Percentiles rank a stretch among this genome's conserved stretches.
Evolutionary conservation across 2,113 vertebrate genomes (phyloP).

Genomic region (Alectura lathami): DNA sequence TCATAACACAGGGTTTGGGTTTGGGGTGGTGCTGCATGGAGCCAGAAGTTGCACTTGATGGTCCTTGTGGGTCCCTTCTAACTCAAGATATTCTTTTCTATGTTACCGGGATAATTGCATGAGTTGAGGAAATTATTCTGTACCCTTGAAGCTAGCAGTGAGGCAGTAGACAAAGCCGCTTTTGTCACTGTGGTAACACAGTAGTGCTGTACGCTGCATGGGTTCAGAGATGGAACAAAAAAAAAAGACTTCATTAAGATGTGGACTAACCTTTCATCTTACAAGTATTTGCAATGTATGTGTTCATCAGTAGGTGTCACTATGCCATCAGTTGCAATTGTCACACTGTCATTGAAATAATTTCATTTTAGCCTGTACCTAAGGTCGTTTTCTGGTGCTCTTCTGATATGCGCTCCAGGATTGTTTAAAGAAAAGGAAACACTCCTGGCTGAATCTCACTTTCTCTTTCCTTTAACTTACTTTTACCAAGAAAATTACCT

Average conservation of each 20-base stretch:
- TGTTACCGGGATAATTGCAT: too few species aligned
- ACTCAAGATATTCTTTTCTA: too few species aligned
- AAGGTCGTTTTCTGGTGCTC: not conserved
- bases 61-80: too few species aligned
- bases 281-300: not conserved
- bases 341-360: rapidly evolving
- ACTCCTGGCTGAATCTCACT: not conserved
- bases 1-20: too few species aligned
- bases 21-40: too few species aligned
- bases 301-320: slow-evolving; percentile 32
- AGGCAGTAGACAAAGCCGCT: not conserved
- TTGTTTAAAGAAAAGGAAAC: not conserved
- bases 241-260: rapidly evolving
- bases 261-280: not conserved
- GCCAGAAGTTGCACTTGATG: too few species aligned
- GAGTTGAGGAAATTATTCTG: not conserved
- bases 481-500: not conserved
- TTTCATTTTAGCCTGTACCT: not conserved
- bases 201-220: rapidly evolving
- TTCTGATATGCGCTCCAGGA: not conserved
- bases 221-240: not conserved
- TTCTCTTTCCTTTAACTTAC: not conserved
- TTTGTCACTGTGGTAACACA: not conserved
- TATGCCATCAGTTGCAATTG: not conserved
- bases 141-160: not conserved